Conservation (phyloP, 2,113 vertebrate species). For the Lathamus discolor region DNA sequence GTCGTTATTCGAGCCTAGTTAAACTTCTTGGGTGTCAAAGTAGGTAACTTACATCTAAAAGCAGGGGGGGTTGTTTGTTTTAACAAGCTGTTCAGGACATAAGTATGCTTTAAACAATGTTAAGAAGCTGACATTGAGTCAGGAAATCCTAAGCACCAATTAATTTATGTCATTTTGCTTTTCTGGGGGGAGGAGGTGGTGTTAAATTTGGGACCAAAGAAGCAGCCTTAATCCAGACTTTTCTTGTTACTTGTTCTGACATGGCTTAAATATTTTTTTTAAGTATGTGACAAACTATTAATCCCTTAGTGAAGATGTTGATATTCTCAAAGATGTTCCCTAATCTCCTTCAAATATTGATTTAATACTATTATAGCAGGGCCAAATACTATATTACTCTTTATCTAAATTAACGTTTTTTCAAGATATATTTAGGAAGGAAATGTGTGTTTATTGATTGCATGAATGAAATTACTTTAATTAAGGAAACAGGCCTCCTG, state of each 20-base stretch:
- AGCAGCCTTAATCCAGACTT: not conserved
- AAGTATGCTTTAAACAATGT: not conserved
- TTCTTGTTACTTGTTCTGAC: not conserved
- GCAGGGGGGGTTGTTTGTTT: not conserved
- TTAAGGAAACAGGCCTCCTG: constrained; percentile 57
- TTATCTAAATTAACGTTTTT: constrained; percentile 55
- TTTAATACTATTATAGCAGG: constrained; percentile 40
- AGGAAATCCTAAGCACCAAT: not conserved
- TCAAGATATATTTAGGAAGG: constrained; percentile 59
- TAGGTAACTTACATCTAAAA: not conserved
- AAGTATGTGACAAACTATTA: constrained; percentile 31
- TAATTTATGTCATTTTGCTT: not conserved
- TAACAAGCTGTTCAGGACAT: not conserved
- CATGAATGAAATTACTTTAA: constrained; percentile 57
- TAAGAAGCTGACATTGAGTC: not conserved
- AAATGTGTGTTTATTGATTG: constrained; percentile 72
- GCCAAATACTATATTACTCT: constrained; percentile 46
- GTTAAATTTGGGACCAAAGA: not conserved
- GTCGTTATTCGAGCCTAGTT: not conserved
- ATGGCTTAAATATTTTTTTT: not conserved
- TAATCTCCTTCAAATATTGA: constrained; percentile 52
- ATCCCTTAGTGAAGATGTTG: constrained; percentile 25
- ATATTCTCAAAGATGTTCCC: constrained; percentile 28
- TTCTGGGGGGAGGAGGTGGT: rapidly evolving
- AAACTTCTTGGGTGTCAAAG: not conserved